phyloP scores from a whole-genome alignment of 2,888 invertebrate species.

The Chrysina gloriosa region DNA sequence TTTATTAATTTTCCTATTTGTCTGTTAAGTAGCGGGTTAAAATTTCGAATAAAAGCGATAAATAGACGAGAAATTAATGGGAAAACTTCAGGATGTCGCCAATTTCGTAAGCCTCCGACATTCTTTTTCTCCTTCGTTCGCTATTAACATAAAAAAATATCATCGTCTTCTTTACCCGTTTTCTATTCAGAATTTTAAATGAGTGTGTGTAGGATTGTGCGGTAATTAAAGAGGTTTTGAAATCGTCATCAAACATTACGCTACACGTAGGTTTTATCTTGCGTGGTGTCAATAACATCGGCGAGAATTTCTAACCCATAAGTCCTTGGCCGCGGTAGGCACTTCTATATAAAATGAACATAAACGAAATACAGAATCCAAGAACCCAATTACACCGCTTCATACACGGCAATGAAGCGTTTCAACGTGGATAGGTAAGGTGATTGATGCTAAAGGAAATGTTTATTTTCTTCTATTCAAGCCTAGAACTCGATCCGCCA shows the following conservation, averaged over 20 bases:
- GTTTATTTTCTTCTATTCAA: slow-evolving; percentile 2
- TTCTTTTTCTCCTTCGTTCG: too few species aligned
- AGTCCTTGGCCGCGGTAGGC: slow-evolving; percentile 11
- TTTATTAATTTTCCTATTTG: too few species aligned
- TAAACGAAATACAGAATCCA: slow-evolving; percentile 4
- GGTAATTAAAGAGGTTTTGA: slow-evolving; percentile 15
- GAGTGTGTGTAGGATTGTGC: slow-evolving; percentile 3
- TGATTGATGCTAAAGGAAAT: not conserved
- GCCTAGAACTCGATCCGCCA: too few species aligned
- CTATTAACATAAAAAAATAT: too few species aligned
- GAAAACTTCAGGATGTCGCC: too few species aligned
- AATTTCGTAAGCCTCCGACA: too few species aligned
- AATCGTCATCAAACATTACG: slow-evolving; percentile 6
- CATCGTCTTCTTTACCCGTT: too few species aligned
- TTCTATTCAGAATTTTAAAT: too few species aligned
- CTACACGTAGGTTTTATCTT: slow-evolving; percentile 8
- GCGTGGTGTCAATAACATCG: slow-evolving; percentile 23
- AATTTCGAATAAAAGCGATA: too few species aligned
- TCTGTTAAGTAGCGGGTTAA: too few species aligned
- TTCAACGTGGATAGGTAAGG: not conserved
- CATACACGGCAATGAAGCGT: not conserved
- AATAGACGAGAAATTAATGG: too few species aligned
- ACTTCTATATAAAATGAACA: slow-evolving; percentile 8
- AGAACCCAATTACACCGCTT: not conserved
- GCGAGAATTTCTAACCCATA: slow-evolving; percentile 12